Evolutionary conservation across 2,113 vertebrate species (phyloP), one percentile per base, ranked within the genome.

Genomic region (Triplophysa dalaica): DNA sequence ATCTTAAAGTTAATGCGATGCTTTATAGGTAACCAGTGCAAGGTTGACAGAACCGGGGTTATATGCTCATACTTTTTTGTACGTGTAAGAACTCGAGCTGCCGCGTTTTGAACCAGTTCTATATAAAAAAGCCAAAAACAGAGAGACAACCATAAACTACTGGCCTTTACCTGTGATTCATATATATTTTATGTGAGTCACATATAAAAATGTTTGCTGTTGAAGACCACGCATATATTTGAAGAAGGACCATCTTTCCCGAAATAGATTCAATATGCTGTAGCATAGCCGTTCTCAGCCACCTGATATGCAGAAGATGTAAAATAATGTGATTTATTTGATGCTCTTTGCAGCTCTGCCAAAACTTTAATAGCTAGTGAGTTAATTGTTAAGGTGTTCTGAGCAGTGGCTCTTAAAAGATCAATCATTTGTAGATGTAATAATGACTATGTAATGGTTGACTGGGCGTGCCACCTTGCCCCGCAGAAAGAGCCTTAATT

Each of bases 361-460:
- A 86, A 84, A 85, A 81, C 86, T 85, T 89, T 84, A 90, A 90
- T 89, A 85, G 88, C 88, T 86, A 45, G 79, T 85, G 81, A 86
- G 90, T 90, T 90, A 90, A 91, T 90, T 91, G 89, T 88, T 87
- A 85, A 88, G 88, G 87, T 86, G 84, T 87, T 82, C 85, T 56
- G 67, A 48, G 64, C 81, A 77, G 84, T 83, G 77, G 77, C 81
- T 79, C 68, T 83, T 84, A 87, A 86, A 85, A 85, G 85, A 90
- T 92, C 87, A 89, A 89, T 91, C 90, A 90, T 84, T 84, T 81
- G 70, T 83, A 83, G 82, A 81, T 72, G 78, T 85, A 88, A 89
- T 92, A 90, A 92, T 88, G 87, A 86, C 86, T 92, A 87, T 87
- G 85, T 89, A 90, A 89, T 89, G 89, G 86, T 86, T 84, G 77